Evolutionary conservation across 2,797 vertebrate species (phyloP).

Genomic region (Enteromius radiatus): DNA sequence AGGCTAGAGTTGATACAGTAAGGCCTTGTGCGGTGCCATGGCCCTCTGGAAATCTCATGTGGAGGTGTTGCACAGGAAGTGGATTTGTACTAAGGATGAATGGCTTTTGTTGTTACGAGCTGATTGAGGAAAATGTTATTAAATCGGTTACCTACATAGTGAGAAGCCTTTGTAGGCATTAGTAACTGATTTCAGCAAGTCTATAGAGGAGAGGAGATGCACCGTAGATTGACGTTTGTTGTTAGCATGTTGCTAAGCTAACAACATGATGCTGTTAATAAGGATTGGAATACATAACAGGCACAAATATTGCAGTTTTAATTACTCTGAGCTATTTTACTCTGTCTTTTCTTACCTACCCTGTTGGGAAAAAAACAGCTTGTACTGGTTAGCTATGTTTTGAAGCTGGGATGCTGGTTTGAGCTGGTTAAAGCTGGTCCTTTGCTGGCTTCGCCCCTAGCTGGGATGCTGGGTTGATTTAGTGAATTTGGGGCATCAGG

Average conservation of each 20-base stretch:
- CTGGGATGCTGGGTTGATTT: no score
- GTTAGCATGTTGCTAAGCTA: not conserved
- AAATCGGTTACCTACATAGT: not conserved
- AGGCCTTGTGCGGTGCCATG: not conserved
- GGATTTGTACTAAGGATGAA: slow-evolving; percentile 1
- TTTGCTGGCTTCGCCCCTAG: no score
- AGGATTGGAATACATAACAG: not conserved
- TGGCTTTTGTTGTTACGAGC: not conserved
- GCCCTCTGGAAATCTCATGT: not conserved
- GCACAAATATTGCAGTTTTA: not conserved
- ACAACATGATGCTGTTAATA: not conserved
- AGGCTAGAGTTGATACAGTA: slow-evolving; percentile 21
- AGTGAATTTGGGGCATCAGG: no score
- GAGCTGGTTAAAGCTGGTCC: no score
- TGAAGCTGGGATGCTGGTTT: no score
- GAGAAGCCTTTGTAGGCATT: not conserved
- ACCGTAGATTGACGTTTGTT: not conserved
- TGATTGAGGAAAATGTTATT: not conserved
- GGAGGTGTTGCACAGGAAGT: slow-evolving; percentile 4
- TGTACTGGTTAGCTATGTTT: no score
- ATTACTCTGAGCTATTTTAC: not conserved
- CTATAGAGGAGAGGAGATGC: not conserved
- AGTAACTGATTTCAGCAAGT: not conserved
- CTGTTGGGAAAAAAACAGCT: no score
- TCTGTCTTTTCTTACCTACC: not conserved